Base-by-base conservation (phyloP, 2,113 vertebrate genomes). In the Dermatemys mawii region DNA sequence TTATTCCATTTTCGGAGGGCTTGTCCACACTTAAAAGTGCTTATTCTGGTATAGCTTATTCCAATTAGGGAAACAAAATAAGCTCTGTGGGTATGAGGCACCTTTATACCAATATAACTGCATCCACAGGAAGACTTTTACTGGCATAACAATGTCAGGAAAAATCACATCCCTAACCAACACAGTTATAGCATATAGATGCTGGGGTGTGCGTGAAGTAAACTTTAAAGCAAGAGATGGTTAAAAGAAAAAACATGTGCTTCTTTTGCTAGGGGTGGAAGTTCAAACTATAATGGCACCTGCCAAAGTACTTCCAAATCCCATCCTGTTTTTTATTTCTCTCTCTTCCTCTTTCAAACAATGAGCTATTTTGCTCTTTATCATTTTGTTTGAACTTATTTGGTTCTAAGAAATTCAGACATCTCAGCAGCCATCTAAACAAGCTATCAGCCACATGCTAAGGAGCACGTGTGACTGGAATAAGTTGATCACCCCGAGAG, bases 401-500 rank as follows among this genome's bases (percentile, higher is more conserved):
- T 90, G 78, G 54, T 93, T 88, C 81, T 73, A 67, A 63, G 90
- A 93, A 38, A 81, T 87, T 92, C 91, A 90, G 94, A 82, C 49
- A 78, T 94, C 89, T 92, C 76, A 1, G 57, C 94, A 94, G 94
- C 92, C 90, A 92, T 94, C 94, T 55, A 83, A 92, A 38, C 86
- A 94, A 93, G 91, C 88, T 86, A 79, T 1, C 48, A 48, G 94
- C 84, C 55, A 92, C 44, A 21, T 1, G 2, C 80, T 80, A 84
- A 84, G 95, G 91, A 91, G 87, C 76, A n/a, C 70, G 26, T 2
- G 27, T 76, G 86, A 88, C 17, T 73, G 80, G 95, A 92, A 70
- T 73, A 95, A 75, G 84, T 48, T 27, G 51, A 51, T 78, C 88
- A 70, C 84, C 78, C 86, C 67, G n/a, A 46, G 46, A 85, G 27